A percentile compares a stretch with the other conserved stretches of the same genome.
Evolutionary conservation across 2,113 vertebrate genomes (phyloP).

Genomic region (Isurus oxyrinchus): DNA sequence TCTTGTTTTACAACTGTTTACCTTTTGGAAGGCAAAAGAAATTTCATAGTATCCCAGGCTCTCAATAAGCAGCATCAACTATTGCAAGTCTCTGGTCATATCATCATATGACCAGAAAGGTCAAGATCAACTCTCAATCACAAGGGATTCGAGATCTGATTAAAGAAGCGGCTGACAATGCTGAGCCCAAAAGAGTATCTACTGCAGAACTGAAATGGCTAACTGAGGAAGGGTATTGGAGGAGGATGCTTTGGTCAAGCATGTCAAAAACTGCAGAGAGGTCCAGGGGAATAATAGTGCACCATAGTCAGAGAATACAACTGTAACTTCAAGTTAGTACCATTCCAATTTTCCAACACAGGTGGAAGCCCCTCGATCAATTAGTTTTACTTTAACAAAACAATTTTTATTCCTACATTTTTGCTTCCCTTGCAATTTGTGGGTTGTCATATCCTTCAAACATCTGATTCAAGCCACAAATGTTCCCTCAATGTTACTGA

Average conservation of each 20-base stretch:
- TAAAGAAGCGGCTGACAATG: neutral
- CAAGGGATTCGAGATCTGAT: neutral
- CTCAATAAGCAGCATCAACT: neutral
- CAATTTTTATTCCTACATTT: neutral
- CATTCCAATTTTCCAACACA: neutral
- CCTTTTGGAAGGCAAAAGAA: neutral
- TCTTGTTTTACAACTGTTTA: neutral
- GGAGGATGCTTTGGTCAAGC: neutral
- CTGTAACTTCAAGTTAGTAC: neutral
- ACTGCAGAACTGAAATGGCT: neutral
- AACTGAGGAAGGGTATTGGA: neutral
- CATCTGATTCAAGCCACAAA: slow-evolving; percentile 5
- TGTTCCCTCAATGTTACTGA: neutral
- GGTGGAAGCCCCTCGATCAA: neutral
- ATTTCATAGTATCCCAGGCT: neutral
- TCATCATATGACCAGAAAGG: neutral
- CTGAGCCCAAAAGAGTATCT: neutral
- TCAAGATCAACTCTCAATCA: neutral
- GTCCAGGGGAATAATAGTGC: neutral
- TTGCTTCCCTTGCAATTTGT: neutral
- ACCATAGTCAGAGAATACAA: neutral
- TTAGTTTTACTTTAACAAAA: neutral
- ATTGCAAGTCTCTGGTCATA: neutral
- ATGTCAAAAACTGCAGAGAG: neutral
- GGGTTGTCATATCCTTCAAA: neutral